A percentile compares a stretch with the other conserved stretches of the same genome.
These are phyloP conservation scores for Hippopotamyrus pictus DNA, from an alignment of 2,797 vertebrate species.

Conservation along the genomic window DNA sequence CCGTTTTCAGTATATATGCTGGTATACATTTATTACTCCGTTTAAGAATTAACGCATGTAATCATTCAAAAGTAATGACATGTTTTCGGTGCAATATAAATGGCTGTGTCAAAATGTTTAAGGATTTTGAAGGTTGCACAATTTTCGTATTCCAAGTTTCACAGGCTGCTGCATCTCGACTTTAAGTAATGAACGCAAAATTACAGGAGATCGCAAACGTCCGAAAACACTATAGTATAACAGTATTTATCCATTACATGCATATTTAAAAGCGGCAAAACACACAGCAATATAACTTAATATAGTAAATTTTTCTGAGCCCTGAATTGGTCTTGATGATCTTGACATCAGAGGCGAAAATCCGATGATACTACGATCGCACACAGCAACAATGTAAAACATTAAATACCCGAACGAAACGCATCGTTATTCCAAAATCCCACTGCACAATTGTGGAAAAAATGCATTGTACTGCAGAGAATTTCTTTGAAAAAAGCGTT, in stretches of 20 bases:
- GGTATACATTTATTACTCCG: background rate
- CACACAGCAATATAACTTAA: background rate
- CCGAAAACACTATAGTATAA: background rate
- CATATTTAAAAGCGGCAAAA: background rate
- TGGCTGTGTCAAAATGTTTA: background rate
- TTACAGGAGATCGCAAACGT: background rate
- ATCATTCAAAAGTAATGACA: background rate
- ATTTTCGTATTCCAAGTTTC: background rate
- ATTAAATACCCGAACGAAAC: background rate
- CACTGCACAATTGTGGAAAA: background rate
- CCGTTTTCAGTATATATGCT: background rate
- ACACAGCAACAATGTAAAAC: background rate
- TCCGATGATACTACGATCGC: background rate
- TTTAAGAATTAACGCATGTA: background rate
- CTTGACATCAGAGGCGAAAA: background rate
- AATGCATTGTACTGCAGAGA: background rate
- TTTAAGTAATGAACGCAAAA: background rate
- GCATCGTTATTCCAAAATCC: background rate
- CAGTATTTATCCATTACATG: background rate
- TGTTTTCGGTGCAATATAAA: background rate
- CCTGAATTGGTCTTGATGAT: background rate
- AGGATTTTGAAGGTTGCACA: background rate
- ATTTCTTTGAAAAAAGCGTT: constrained; percentile 13
- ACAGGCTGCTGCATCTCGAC: background rate
- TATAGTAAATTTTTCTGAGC: background rate